Base-by-base conservation (phyloP, 2,113 vertebrate genomes). In the Ceyx melanurus region DNA sequence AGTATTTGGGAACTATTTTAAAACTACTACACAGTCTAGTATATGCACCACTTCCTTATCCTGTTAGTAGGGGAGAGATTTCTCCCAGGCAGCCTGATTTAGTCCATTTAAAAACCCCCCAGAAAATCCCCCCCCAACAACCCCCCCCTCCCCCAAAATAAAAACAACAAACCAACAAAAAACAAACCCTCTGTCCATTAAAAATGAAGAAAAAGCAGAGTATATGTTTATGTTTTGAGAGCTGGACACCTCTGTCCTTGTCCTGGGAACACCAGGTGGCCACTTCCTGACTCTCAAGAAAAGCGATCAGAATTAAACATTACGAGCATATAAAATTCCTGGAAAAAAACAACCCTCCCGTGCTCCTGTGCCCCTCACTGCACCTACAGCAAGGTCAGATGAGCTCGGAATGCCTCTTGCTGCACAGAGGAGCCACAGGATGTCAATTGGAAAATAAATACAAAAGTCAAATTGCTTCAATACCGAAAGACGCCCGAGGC, bases 401-500 rank as follows among this genome's bases (percentile, higher is more conserved):
- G 16, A 67, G 35, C 33, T 40, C 67, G 22, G 68, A 45, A 43
- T 66, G 60, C 67, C 37, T 0, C 14, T 14, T 80, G 71, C 92
- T 79, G 51, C 40, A 18, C 79, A 42, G 23, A 53, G 33, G 46
- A 91, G 74, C 58, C 84, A 22, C 0, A 40, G 82, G 72, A 67
- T 70, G 51, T 82, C 64, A 90, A n/a, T 83, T 43, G 74, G 45
- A 45, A 76, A 97, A 97, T 97, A 97, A 97, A 97, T 97, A 98
- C 76, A 96, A 91, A 96, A 96, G 83, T 95, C 84, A 94, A 53
- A 83, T 89, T 17, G 19, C 45, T 78, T 82, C 48, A 66, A 18
- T 89, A 71, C 56, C 80, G 73, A 92, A 89, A 74, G 95, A 86
- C 61, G 60, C 42, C 79, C 37, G 79, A 81, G 66, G 51, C n/a